phyloP scores from a whole-genome alignment of 2,113 vertebrate species.

The Serilophus lunatus region DNA sequence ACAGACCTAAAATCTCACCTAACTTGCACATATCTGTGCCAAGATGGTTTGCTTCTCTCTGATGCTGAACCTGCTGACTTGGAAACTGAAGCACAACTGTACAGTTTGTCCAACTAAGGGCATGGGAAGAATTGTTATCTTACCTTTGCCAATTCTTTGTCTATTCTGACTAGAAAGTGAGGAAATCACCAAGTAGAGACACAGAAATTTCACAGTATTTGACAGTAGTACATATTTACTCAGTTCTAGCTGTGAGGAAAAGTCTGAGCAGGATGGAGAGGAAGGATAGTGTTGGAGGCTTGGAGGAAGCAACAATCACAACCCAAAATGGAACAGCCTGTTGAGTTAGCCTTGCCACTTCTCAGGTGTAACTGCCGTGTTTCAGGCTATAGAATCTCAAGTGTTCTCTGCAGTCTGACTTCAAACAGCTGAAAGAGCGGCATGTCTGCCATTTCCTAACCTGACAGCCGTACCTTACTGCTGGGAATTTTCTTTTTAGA shows the following conservation, averaged over 20 bases:
- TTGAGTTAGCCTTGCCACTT: not conserved
- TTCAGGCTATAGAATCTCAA: not conserved
- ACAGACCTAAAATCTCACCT: not conserved
- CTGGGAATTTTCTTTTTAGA: not conserved
- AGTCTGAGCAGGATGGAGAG: not conserved
- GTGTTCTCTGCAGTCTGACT: not conserved
- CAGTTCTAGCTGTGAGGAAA: not conserved
- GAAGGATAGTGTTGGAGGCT: not conserved
- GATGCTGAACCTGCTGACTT: not conserved
- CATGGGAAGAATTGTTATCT: not conserved
- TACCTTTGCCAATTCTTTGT: not conserved
- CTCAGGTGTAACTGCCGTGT: fast-evolving
- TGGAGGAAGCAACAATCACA: not conserved
- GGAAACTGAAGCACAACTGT: not conserved
- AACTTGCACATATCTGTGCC: not conserved
- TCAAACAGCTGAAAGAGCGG: not conserved
- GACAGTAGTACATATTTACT: not conserved
- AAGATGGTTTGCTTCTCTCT: not conserved
- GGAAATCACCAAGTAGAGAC: not conserved
- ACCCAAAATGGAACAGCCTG: not conserved
- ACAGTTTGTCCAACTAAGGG: not conserved
- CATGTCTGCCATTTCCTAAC: not conserved
- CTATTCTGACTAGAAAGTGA: not conserved
- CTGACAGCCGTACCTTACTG: not conserved
- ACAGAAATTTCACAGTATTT: not conserved